Evolutionary conservation across 2,888 invertebrate species (phyloP).

Genomic region (Eupeodes latifasciatus): DNA sequence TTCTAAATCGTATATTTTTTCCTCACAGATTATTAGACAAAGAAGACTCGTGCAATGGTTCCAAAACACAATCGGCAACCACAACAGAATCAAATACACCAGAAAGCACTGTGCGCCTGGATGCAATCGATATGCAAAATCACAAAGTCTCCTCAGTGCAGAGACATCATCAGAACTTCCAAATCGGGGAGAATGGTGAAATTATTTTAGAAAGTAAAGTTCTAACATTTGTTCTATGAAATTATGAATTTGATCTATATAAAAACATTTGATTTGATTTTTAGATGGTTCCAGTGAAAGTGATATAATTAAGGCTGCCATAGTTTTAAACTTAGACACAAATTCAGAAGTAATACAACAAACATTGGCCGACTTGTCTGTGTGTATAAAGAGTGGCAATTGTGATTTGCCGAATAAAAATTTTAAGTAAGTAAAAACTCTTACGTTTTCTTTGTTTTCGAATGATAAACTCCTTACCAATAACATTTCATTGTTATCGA

Average conservation of each 20-base stretch:
- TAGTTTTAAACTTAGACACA: slow-evolving; percentile 81
- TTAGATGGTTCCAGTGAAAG: slow-evolving; percentile 82
- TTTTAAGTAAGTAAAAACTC: slow-evolving; percentile 83
- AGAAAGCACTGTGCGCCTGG: slow-evolving; percentile 84
- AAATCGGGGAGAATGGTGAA: slow-evolving; percentile 86
- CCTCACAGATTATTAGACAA: slow-evolving; percentile 77
- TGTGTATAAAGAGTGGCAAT: slow-evolving; percentile 85
- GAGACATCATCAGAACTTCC: slow-evolving; percentile 85
- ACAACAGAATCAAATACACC: slow-evolving; percentile 85
- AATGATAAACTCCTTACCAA: too few species aligned
- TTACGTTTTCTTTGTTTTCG: background rate
- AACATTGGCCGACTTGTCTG: slow-evolving; percentile 84
- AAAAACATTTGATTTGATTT: slow-evolving; percentile 8
- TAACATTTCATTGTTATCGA: too few species aligned
- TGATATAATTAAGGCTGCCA: slow-evolving; percentile 84
- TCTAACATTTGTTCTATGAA: background rate
- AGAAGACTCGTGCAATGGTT: slow-evolving; percentile 83
- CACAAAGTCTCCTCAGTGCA: slow-evolving; percentile 78
- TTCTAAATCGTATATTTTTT: background rate
- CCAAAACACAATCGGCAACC: slow-evolving; percentile 84
- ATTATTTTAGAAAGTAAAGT: slow-evolving; percentile 86
- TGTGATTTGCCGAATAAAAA: slow-evolving; percentile 85
- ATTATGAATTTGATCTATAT: background rate
- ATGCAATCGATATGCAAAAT: slow-evolving; percentile 80
- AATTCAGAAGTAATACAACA: slow-evolving; percentile 82